Conservation (phyloP, 2,113 vertebrate species). For the Coptodon bakossiorum region DNA sequence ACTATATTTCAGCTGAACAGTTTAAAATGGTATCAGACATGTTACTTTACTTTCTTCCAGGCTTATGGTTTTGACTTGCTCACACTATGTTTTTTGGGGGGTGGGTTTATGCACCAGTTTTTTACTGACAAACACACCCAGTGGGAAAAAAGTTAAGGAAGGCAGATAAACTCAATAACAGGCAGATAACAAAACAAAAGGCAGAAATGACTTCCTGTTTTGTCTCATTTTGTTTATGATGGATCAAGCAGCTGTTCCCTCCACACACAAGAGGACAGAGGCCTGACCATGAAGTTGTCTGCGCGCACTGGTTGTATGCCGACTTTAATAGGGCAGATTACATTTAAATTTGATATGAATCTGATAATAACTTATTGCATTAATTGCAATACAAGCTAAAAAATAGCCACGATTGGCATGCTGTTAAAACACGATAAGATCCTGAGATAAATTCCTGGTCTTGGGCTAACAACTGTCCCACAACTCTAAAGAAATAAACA, state of each 20-base stretch:
- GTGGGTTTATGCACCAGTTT: background rate
- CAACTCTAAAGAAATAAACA: background rate
- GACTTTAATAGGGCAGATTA: background rate
- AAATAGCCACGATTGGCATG: background rate
- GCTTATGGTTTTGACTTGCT: background rate
- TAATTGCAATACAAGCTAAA: background rate
- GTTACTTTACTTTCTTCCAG: background rate
- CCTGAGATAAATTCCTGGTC: background rate
- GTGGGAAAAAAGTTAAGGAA: background rate
- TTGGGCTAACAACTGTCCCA: background rate
- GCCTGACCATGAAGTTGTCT: background rate
- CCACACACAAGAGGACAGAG: background rate
- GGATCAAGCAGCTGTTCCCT: background rate
- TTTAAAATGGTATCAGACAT: background rate
- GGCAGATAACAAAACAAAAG: background rate
- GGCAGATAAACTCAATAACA: background rate
- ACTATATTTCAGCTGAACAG: background rate
- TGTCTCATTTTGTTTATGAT: background rate
- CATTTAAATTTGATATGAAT: background rate
- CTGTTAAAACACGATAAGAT: background rate
- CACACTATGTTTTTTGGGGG: background rate
- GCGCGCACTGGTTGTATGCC: accelerated
- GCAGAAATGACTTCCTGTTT: background rate
- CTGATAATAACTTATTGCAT: background rate
- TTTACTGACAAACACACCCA: background rate